Evolutionary conservation across 1,140 invertebrate species (phyloP).

Genomic region (Hycleus phaleratus): DNA sequence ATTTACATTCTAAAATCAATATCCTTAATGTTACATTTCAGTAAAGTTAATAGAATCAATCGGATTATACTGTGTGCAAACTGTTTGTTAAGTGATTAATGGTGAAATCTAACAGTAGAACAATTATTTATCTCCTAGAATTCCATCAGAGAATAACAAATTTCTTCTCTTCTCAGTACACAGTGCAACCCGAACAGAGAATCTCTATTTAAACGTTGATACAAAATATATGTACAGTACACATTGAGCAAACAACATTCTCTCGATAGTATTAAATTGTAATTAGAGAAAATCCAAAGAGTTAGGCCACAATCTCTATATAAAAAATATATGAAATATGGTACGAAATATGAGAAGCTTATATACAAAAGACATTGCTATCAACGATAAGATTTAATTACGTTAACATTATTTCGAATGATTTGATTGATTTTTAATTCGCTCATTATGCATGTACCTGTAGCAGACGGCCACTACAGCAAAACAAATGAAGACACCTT

Average conservation of each 20-base stretch:
- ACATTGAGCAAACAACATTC: constrained; percentile 19
- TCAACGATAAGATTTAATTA: constrained; percentile 1
- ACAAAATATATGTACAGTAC: constrained; percentile 18
- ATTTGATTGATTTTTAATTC: too few species aligned
- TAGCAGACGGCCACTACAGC: constrained; percentile 90
- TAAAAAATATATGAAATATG: constrained; percentile 17
- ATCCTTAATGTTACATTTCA: too few species aligned
- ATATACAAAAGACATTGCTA: constrained; percentile 32
- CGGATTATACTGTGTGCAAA: too few species aligned
- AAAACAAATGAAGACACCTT: constrained; percentile 89
- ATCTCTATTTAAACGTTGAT: constrained; percentile 1
- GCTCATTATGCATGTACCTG: constrained; percentile 61
- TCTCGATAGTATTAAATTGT: too few species aligned
- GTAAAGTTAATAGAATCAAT: too few species aligned
- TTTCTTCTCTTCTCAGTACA: too few species aligned
- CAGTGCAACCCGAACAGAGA: not conserved
- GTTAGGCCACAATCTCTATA: not conserved
- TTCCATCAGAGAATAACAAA: too few species aligned
- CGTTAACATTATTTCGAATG: not conserved
- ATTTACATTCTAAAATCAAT: too few species aligned
- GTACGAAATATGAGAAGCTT: constrained; percentile 23
- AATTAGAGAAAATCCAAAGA: too few species aligned
- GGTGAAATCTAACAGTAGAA: too few species aligned
- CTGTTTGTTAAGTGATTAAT: too few species aligned
- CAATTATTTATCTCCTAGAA: too few species aligned